Evolutionary conservation across 2,113 vertebrate genomes (phyloP), one percentile per base, ranked within the genome.

Genomic region (Capreolus pygargus): DNA sequence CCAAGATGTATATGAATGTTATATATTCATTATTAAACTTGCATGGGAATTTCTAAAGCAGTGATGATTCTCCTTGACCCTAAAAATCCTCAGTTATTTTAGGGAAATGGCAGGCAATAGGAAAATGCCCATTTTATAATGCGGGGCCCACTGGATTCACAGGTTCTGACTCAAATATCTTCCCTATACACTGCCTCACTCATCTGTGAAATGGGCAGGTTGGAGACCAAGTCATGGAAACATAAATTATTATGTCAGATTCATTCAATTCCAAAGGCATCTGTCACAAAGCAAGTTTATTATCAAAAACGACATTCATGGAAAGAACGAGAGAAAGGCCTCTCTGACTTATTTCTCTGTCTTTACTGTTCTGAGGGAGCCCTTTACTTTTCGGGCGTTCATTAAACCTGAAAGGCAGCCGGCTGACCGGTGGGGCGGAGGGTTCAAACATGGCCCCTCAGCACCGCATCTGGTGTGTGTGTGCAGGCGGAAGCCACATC

Each of bases 91-190:
- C 19, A 55, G 14, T 16, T 16, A 28, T n/a, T 84, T 57, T 13
- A 83, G 33, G 45, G 39, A 96, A 85, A 52, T n/a, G n/a, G 50
- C 6, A 13, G 61, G 25, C 13, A 39, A 45, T 16, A 54, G 6
- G 23, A 27, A 94, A 92, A 55, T 11, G 10, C 2, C 2, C 30
- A 16, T 57, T 57, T 79, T 58, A 3, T 81, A 21, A 67, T 0
- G 0, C 28, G 1, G 1, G 0, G 1, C 2, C 5, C 14, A 28
- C 7, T 54, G 36, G 17, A 25, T 15, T 70, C 10, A 3, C 2
- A 28, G 11, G 23, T 11, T 6, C 1, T 11, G 23, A 74, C 8
- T 58, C 28, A 12, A 8, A 33, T 2, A 6, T 7, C 1, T 1
- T 27, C 7, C 50, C 4, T 14, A 4, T 7, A 36, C 7, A 5